These are phyloP conservation scores for Mamestra configurata DNA, from an alignment of 1,140 invertebrate genomes.

Conservation along the genomic window DNA sequence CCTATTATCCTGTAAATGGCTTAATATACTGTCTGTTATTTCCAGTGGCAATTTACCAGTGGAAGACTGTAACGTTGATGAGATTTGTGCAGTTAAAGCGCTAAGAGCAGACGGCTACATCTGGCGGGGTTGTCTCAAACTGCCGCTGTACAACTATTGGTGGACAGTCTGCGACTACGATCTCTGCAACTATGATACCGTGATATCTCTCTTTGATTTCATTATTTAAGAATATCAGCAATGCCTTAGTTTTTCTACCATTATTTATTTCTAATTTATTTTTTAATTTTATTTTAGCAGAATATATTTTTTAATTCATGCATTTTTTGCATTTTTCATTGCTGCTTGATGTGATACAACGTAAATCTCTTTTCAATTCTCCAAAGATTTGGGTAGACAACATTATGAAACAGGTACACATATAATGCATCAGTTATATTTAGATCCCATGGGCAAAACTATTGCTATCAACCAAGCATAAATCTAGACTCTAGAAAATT, in stretches of 20 bases:
- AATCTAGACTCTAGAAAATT: too few species aligned
- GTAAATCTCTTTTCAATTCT: too few species aligned
- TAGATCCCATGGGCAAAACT: too few species aligned
- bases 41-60: slow-evolving; percentile 67
- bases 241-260: background rate
- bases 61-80: slow-evolving; percentile 65
- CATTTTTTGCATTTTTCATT: background rate
- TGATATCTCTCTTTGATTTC: slow-evolving; percentile 66
- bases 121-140: slow-evolving; percentile 73
- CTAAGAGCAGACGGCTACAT: slow-evolving; percentile 71
- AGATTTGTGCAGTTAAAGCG: slow-evolving; percentile 68
- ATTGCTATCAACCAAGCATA: too few species aligned
- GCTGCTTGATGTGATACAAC: background rate
- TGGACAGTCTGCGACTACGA: slow-evolving; percentile 72
- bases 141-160: slow-evolving; percentile 77
- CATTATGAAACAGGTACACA: too few species aligned
- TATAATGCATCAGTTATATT: too few species aligned
- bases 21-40: slow-evolving; percentile 40
- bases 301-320: background rate
- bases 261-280: background rate
- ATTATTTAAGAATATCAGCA: slow-evolving; percentile 6
- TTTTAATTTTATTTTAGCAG: background rate
- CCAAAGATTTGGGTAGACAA: too few species aligned
- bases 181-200: slow-evolving; percentile 71
- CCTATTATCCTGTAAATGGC: background rate